phyloP scores from a whole-genome alignment of 2,113 vertebrate genomes.

The Colistium nudipinnis region DNA sequence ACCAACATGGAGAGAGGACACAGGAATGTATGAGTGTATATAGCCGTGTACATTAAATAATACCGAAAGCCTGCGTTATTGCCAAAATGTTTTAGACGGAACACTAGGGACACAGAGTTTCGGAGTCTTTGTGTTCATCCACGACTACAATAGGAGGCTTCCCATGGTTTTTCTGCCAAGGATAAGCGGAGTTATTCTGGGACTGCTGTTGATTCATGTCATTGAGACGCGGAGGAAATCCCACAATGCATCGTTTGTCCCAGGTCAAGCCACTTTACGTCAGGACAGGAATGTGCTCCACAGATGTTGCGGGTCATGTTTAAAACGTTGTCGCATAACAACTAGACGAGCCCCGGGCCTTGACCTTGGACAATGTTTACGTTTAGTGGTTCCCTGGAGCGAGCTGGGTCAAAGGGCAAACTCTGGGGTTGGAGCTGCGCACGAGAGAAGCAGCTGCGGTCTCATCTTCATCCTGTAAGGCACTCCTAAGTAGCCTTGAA shows the following conservation, averaged over 20 bases:
- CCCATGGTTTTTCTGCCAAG: slow-evolving; percentile 49
- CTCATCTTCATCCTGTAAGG: slow-evolving; percentile 8
- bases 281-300: slow-evolving; percentile 49
- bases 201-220: slow-evolving; percentile 30
- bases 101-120: slow-evolving; percentile 47
- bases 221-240: slow-evolving; percentile 40
- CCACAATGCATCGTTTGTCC: slow-evolving; percentile 44
- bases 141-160: slow-evolving; percentile 61
- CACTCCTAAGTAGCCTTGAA: neutral
- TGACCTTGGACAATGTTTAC: slow-evolving; percentile 50
- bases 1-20: neutral
- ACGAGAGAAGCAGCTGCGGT: slow-evolving; percentile 16
- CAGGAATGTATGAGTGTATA: neutral
- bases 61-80: too few relatives aligned
- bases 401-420: slow-evolving; percentile 39
- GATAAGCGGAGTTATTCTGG: slow-evolving; percentile 59
- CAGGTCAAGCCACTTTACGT: slow-evolving; percentile 33
- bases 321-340: slow-evolving; percentile 27
- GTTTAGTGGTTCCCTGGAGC: slow-evolving; percentile 29
- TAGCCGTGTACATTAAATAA: neutral
- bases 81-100: slow-evolving; percentile 38
- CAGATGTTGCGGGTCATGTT: slow-evolving; percentile 67
- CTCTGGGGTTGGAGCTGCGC: slow-evolving; percentile 29
- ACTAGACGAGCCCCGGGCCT: slow-evolving; percentile 21
- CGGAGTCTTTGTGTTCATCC: slow-evolving; percentile 5